Percentiles rank a stretch among this genome's conserved stretches.
Evolutionary conservation across 2,797 vertebrate genomes (phyloP).

Genomic region (Phyllotis vaccarum): DNA sequence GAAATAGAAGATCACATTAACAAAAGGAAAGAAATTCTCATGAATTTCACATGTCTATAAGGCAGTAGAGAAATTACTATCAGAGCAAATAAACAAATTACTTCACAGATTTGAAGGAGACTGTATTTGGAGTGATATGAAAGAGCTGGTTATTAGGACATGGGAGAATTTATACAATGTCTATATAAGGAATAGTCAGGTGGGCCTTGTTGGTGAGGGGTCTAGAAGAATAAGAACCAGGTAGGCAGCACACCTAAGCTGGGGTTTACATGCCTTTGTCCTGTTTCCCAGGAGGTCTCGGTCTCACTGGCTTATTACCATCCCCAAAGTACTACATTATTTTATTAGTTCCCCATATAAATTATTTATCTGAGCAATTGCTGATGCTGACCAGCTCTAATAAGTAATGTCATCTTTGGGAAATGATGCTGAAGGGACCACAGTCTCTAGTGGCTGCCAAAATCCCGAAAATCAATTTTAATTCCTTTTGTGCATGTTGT

Average conservation of each 20-base stretch:
- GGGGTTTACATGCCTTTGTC: not conserved
- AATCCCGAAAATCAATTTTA: conserved; percentile 79
- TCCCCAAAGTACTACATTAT: conserved; percentile 68
- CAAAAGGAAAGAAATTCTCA: not conserved
- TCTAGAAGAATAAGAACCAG: no score
- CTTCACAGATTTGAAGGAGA: not conserved
- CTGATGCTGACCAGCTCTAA: conserved; percentile 68
- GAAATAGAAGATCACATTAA: not conserved
- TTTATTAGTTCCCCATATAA: conserved; percentile 82
- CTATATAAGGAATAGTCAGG: not conserved
- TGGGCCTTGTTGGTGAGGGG: not conserved
- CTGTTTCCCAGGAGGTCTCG: not conserved
- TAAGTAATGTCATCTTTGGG: conserved; percentile 75
- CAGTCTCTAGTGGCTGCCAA: conserved; percentile 63
- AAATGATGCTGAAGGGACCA: conserved; percentile 73
- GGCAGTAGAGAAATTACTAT: not conserved
- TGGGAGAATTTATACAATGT: not conserved
- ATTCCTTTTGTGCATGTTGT: conserved; percentile 36
- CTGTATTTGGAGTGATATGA: not conserved
- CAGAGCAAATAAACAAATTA: not conserved
- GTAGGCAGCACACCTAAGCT: no score
- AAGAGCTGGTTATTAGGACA: not conserved
- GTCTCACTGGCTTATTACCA: conserved; percentile 63
- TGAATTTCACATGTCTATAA: not conserved
- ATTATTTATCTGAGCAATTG: conserved; percentile 81